phyloP scores from a whole-genome alignment of 53 echinoderm and acorn worm genomes.

The Actinopyga echinites region DNA sequence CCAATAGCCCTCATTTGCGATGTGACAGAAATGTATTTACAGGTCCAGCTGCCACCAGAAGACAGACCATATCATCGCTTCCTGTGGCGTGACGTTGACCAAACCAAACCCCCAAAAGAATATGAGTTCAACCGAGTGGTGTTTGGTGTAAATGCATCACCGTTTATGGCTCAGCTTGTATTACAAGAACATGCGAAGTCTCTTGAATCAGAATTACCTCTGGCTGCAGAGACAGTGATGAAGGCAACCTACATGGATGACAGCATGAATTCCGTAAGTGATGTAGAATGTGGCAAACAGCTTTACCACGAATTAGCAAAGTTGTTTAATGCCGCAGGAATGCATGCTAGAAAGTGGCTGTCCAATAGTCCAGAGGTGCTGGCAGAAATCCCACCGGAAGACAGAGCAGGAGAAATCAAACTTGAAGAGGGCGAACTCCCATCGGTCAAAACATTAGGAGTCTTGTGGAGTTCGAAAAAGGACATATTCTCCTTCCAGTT shows the following conservation, averaged over 20 bases:
- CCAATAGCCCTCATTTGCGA: too few species aligned
- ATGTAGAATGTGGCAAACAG: not conserved
- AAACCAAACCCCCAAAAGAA: not conserved
- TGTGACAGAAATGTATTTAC: too few species aligned
- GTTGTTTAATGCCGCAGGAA: not conserved
- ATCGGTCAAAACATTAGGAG: conserved; percentile 19
- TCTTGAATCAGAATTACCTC: not conserved
- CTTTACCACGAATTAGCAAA: conserved; percentile 7
- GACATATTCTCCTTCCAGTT: not conserved
- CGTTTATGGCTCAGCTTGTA: conserved; percentile 38
- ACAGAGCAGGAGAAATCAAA: conserved; percentile 25
- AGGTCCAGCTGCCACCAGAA: too few species aligned
- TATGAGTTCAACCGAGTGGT: conserved; percentile 39
- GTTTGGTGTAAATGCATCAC: conserved; percentile 41
- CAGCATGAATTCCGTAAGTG: conserved; percentile 31
- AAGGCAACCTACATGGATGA: conserved; percentile 45
- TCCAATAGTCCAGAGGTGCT: conserved; percentile 1
- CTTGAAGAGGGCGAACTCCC: conserved; percentile 12
- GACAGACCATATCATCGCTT: not conserved
- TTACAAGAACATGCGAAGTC: conserved; percentile 29
- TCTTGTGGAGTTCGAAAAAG: conserved; percentile 10
- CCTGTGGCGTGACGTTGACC: not conserved
- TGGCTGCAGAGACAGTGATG: conserved; percentile 32
- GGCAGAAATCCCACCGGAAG: conserved; percentile 19
- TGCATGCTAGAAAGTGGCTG: conserved; percentile 28